Percentiles rank a stretch among this genome's conserved stretches.
Evolutionary conservation across 23 tunicate species (phyloP).

Genomic region (Botrylloides violaceus): DNA sequence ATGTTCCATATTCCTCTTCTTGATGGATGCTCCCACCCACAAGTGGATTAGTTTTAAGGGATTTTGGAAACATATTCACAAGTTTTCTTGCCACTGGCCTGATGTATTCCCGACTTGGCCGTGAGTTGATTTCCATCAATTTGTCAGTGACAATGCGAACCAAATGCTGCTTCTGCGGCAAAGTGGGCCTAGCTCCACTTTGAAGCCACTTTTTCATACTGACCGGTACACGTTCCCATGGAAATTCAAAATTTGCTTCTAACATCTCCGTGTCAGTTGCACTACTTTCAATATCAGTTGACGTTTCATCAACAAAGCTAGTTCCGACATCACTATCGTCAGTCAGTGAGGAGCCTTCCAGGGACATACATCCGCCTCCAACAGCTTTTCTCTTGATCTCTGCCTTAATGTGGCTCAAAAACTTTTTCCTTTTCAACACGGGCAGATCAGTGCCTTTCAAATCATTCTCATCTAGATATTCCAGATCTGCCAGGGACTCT

Average conservation of each 20-base stretch:
- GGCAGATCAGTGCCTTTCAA: background rate
- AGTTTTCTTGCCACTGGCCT: background rate
- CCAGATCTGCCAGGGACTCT: background rate
- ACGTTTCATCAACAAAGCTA: background rate
- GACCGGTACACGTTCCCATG: background rate
- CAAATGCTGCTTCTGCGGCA: background rate
- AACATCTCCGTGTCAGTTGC: background rate
- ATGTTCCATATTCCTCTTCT: background rate
- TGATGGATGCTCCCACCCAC: background rate
- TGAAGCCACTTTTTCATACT: slow-evolving; percentile 2
- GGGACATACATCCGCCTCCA: no score
- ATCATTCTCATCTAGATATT: background rate
- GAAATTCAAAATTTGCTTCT: slow-evolving; percentile 10
- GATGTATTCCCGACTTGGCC: background rate
- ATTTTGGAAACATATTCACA: background rate
- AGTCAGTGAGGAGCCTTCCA: no score
- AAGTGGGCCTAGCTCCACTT: background rate
- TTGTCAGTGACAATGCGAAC: background rate
- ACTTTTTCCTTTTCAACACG: background rate
- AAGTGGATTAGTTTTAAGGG: background rate
- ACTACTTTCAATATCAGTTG: background rate
- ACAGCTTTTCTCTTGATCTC: background rate
- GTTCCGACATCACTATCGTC: no score
- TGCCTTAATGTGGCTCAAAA: background rate
- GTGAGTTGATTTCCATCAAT: background rate